Base-by-base conservation (phyloP, 2,113 vertebrate species). In the Maccullochella peelii region DNA sequence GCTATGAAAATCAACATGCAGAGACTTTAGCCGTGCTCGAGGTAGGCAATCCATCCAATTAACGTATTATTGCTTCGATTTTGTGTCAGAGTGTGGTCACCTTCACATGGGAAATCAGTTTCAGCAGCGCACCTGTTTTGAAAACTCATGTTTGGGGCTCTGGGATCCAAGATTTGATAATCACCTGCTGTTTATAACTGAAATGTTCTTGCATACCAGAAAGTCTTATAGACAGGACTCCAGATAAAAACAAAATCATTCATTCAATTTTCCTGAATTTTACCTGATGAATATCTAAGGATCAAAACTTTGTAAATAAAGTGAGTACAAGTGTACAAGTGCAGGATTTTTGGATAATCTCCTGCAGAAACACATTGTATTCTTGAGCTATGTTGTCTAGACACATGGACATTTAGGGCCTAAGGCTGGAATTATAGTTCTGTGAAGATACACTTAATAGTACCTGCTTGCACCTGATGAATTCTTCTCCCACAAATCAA, bases 101-200 rank as follows among this genome's bases (percentile, higher is more conserved):
- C 21, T 52, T 52, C 59, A 20, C 27, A 8, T 52, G 76, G 38
- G 21, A 69, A 78, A 58, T 47, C 20, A 50, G 20, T 49, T 77
- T 30, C 2, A 8, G 6, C 23, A 25, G 21, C 2, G 11, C 44
- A 25, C 23, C 42, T 65, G 15, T 27, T 50, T 63, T 38, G 14
- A 50, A 74, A 49, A 15, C 14, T 54, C 14, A 25, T 72, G 23
- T 55, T 72, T 38, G 33, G 33, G 18, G 50, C 69, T 11, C 15
- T 8, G 5, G 1, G 36, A 30, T 20, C n/a, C 18, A 58, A 30
- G 55, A 30, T 44, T 30, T 21, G 0, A 63, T 23, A 40, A 21
- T 38, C 10, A 38, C n/a, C 54, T 6, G 8, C 8, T 40, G 23
- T 6, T 57, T 27, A 38, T 9, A 25, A 57, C 4, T 36, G 27